Evolutionary conservation across 1,140 invertebrate genomes (phyloP), one percentile per base, ranked within the genome.

Genomic region (Trichonephila inaurata): DNA sequence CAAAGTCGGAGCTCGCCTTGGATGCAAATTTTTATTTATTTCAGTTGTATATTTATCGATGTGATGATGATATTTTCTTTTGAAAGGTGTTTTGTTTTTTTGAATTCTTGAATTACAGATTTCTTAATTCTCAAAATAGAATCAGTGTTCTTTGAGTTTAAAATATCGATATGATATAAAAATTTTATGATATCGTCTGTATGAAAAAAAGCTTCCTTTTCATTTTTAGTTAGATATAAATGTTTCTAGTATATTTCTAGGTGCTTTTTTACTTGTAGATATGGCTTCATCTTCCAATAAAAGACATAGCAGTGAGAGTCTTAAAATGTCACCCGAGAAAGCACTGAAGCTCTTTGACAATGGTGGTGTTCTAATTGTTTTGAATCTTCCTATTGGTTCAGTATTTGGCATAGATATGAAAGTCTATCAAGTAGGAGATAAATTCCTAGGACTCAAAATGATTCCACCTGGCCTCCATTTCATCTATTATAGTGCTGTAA

Each of bases 401-500:
- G 96, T 96, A 58, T 95, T 95, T 94, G 95, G 99, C n/a, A 98
- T 99, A 94, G 99, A 99, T 96, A 97, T 99, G 95, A 98, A 98
- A 96, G 97, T 97, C 16, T 99, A 99, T 98, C 98, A 97, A 94
- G 98, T 98, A n/a, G 98, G 97, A 8, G 97, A 98, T 94, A 98
- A 98, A 95, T 99, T 99, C 96, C 97, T 97, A 94, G 99, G 99
- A 21, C 97, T 99, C 64, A 99, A 99, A 97, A 99, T 99, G 98
- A 99, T 99, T 94, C 99, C 99, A 2, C 98, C 98, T 21, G 99
- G 99, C 28, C 96, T 99, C 91, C 99, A 99, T 96, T 99, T 98
- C 95, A 96, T 99, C 14, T 98, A 98, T 96, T 99, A 98, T 95
- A 99, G 98, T 94, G 94, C 94, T 1, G 95, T 95, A 0, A 96